Percentiles rank a stretch among this genome's conserved stretches.
These are phyloP conservation scores for Scaptomyza polygonia DNA, from an alignment of 2,888 invertebrate genomes.

Conservation along the genomic window DNA sequence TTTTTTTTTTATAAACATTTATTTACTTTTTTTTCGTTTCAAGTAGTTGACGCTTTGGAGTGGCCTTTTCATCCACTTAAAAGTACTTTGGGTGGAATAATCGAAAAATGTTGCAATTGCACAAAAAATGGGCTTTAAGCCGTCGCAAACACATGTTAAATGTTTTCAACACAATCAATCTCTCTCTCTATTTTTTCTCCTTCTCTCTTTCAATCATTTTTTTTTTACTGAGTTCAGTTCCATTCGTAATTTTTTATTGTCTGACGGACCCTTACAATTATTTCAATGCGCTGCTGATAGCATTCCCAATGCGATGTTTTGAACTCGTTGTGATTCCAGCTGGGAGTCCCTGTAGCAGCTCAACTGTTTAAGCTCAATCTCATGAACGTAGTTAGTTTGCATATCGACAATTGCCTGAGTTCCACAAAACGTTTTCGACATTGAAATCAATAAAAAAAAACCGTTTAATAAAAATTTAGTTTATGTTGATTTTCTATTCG, in stretches of 20 bases:
- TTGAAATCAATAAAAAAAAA: background rate
- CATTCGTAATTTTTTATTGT: background rate
- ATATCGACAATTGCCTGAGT: constrained; percentile 1
- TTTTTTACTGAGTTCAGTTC: background rate
- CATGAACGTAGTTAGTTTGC: constrained; percentile 20
- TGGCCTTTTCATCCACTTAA: constrained; percentile 48
- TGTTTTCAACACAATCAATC: constrained; percentile 13
- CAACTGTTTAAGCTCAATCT: constrained; percentile 38
- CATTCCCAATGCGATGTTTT: constrained; percentile 27
- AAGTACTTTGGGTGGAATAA: constrained; percentile 48
- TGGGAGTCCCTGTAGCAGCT: constrained; percentile 30
- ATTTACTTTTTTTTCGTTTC: constrained; percentile 27
- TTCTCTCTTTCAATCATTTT: background rate
- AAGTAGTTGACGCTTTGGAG: constrained; percentile 58
- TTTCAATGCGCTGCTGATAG: constrained; percentile 47
- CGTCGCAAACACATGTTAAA: constrained; percentile 42
- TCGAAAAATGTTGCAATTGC: constrained; percentile 35
- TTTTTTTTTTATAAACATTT: constrained; percentile 20
- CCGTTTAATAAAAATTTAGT: too few species aligned
- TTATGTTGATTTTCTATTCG: too few species aligned
- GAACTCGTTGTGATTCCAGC: constrained; percentile 17
- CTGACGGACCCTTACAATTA: constrained; percentile 31
- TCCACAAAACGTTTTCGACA: constrained; percentile 15
- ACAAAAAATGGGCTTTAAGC: constrained; percentile 19
- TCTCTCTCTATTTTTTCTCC: background rate